These are phyloP conservation scores for Radopholus similis DNA, from an alignment of 1,140 invertebrate species.

Conservation along the genomic window DNA sequence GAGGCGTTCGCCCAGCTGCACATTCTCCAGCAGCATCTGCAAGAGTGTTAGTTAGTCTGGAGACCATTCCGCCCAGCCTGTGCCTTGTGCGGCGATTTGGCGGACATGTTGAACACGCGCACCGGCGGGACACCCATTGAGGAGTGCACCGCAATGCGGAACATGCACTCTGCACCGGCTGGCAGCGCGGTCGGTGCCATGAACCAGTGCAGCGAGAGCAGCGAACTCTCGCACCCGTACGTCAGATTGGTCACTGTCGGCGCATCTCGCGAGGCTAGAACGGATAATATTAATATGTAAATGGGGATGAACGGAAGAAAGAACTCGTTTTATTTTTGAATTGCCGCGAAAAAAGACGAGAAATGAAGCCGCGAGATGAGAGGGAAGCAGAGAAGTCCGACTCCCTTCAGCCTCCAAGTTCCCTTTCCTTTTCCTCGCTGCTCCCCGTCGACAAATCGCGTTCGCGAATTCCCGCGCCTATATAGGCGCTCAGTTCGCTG, in stretches of 20 bases:
- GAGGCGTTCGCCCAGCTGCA: conserved; percentile 8
- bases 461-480: too few relatives aligned
- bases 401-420: too few relatives aligned
- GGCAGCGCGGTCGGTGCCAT: conserved; percentile 15
- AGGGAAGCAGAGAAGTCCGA: too few relatives aligned
- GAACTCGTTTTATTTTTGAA: conserved; percentile 6
- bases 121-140: conserved; percentile 26
- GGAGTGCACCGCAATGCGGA: conserved; percentile 27
- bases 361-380: too few relatives aligned
- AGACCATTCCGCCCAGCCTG: background rate
- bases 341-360: too few relatives aligned
- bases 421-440: too few relatives aligned
- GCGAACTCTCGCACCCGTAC: conserved; percentile 32
- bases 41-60: background rate
- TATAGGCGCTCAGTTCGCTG: too few relatives aligned
- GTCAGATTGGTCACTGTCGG: conserved; percentile 37
- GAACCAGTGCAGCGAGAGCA: conserved; percentile 4
- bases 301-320: conserved; percentile 13
- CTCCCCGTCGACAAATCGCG: too few relatives aligned
- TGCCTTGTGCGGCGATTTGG: conserved; percentile 2
- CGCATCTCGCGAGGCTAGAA: conserved; percentile 29
- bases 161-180: conserved; percentile 11
- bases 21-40: conserved; percentile 13
- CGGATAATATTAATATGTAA: too few relatives aligned
- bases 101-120: conserved; percentile 1